Base-by-base conservation (phyloP, 2,113 vertebrate genomes). In the Pimephales promelas region DNA sequence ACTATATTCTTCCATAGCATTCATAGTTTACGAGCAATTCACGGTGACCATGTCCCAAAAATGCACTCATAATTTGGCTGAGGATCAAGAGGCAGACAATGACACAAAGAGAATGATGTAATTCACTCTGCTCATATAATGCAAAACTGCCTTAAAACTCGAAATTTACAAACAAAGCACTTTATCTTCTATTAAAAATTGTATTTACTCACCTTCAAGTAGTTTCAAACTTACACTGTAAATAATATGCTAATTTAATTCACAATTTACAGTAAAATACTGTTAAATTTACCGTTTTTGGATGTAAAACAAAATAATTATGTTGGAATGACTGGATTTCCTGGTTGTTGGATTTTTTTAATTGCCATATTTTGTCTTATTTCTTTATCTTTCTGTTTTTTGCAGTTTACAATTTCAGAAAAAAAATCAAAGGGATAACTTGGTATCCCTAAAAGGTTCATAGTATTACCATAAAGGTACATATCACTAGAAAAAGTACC, bases 31-130 rank as follows among this genome's bases (percentile, higher is more conserved):
- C 26, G n/a, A 16, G 81, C 54, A 72, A 47, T 40, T 80, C 57
- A 34, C 54, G 75, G 72, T 0, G 47, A 34, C 43, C 49, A 24
- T 31, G 45, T 49, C 24, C 52, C 64, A 74, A 75, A 86, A 74
- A 79, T 77, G 68, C 61, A 83, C 57, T 74, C 28, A 62, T 56
- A 74, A 83, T 79, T 79, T 83, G 85, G 81, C 75, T 24, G 70
- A 79, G 24, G 56, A 43, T 83, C 81, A 83, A 83, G 56, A 64
- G 56, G 52, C 71, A 79, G 36, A 86, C 45, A 47, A 83, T 24
- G 54, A 62, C 28, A 49, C 10, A 0, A 28, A 18, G 43, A n/a
- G 54, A 57, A 68, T 83, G 24, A 78, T 78, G 54, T 82, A 43
- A 40, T 31, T 68, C 9, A 22, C 34, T 22, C 34, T 40, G 64